Conservation (phyloP, 2,113 vertebrate genomes). For the Protomyctophum bolini region DNA sequence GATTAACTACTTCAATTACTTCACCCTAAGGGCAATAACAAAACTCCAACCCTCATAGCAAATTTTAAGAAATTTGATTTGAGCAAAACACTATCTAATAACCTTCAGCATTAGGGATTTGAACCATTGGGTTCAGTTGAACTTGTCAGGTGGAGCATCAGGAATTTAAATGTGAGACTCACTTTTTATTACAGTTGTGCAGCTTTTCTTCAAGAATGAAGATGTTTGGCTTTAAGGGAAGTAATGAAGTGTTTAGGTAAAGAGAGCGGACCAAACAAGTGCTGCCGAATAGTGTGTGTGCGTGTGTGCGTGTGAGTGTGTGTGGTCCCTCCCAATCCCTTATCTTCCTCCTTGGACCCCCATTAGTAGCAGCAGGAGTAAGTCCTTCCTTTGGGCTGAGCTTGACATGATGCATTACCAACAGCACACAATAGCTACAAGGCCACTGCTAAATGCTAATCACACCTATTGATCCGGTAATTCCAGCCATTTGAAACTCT, state of each 20-base stretch:
- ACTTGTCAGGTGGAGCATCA: too few species aligned
- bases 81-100: not conserved
- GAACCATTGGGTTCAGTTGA: too few species aligned
- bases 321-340: conserved; percentile 18
- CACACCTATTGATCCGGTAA: conserved; percentile 81
- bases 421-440: conserved; percentile 78
- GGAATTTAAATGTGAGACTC: too few species aligned
- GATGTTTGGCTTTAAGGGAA: too few species aligned
- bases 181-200: too few species aligned
- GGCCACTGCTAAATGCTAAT: conserved; percentile 82
- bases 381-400: conserved; percentile 58
- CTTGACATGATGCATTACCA: conserved; percentile 75
- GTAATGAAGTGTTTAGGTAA: too few species aligned
- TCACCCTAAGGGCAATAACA: not conserved
- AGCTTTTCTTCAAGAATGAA: too few species aligned
- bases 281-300: conserved; percentile 5
- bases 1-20: not conserved
- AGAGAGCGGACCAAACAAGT: too few species aligned
- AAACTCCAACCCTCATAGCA: not conserved
- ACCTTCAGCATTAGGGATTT: too few species aligned
- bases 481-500: conserved; percentile 77
- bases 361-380: conserved; percentile 27
- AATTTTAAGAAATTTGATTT: conserved; percentile 4
- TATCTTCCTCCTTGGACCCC: conserved; percentile 31
- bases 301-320: too few species aligned